Evolutionary conservation across 2,797 vertebrate species (phyloP).

Genomic region (Psittacula derbiana): DNA sequence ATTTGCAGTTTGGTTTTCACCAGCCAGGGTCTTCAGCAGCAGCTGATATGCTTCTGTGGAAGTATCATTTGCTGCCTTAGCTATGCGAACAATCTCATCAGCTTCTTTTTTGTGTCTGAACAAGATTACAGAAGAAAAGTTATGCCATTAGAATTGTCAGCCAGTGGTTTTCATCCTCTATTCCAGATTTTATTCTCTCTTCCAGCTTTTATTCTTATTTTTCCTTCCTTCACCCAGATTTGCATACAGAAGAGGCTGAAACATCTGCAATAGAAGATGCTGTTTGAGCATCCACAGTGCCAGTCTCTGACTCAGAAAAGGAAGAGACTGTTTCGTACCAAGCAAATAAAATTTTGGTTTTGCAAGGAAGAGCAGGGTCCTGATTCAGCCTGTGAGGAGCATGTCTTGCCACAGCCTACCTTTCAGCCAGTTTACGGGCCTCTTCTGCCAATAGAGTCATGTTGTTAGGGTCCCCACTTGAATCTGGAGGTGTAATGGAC

Average conservation of each 20-base stretch:
- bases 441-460: conserved; percentile 97
- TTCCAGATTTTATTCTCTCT: not conserved
- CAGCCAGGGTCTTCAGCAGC: conserved; percentile 86
- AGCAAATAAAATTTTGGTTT: not conserved
- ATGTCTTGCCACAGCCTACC: conserved; percentile 72
- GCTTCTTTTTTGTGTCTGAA: conserved; percentile 92
- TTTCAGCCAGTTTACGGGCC: conserved; percentile 89
- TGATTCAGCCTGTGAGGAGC: fast-evolving
- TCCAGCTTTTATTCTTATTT: not conserved
- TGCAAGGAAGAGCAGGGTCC: not conserved
- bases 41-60: conserved; percentile 90
- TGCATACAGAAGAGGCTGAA: not conserved
- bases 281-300: not conserved
- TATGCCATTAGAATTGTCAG: not conserved
- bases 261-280: not conserved
- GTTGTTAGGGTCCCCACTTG: conserved; percentile 89
- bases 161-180: not conserved
- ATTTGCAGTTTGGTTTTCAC: conserved; percentile 84
- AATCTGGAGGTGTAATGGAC: conserved; percentile 87
- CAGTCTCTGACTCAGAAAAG: not conserved
- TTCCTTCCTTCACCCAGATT: not conserved
- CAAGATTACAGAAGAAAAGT: not conserved
- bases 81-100: conserved; percentile 90
- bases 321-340: fast-evolving
- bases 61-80: conserved; percentile 92